Evolutionary conservation across 2,113 vertebrate genomes (phyloP), one percentile per base, ranked within the genome.

Genomic region (Syngnathus floridae): DNA sequence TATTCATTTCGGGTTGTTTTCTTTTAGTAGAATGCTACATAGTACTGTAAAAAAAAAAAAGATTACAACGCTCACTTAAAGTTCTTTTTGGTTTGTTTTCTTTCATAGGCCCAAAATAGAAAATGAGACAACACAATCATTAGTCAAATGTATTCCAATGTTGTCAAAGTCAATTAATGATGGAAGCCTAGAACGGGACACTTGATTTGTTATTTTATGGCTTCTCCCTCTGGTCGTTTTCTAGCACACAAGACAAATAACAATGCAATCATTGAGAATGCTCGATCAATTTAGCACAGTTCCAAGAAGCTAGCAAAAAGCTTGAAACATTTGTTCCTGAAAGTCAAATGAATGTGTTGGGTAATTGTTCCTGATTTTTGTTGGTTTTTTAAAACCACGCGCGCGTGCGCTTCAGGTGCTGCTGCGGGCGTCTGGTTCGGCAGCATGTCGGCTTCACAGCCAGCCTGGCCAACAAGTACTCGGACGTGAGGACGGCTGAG

Each of bases 401-500:
- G 45, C 9, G 7, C 37, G 45, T 59, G 7, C 1, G 17, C 43
- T 7, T 19, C 83, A 98, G 95, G 81, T 99, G 95, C 92, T 97
- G 94, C 85, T 98, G 97, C 59, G 97, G 95, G 63, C 95, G 96
- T 72, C 86, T 99, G 88, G 95, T 98, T 80, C 92, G 97, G 76
- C 95, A 99, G 81, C 97, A 99, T 64, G 93, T 92, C 65, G 96
- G 95, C 87, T 98, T 97, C 86, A 95, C 95, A 56, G 94, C 97
- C 88, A 98, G 95, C 55, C 87, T 98, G 90, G 94, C 95, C 40
- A 92, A 93, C 83, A 97, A 97, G 84, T 98, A 96, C 88, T 96
- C 95, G 52, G 96, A 98, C 82, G 92, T 96, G 93, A 96, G 94
- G 90, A 81, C 95, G 92, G 94, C 92, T 93, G 95, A 96, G 64